Conservation (phyloP, 37 sponge, comb jelly and placozoan genomes). For the Cladorhizidae sp. region DNA sequence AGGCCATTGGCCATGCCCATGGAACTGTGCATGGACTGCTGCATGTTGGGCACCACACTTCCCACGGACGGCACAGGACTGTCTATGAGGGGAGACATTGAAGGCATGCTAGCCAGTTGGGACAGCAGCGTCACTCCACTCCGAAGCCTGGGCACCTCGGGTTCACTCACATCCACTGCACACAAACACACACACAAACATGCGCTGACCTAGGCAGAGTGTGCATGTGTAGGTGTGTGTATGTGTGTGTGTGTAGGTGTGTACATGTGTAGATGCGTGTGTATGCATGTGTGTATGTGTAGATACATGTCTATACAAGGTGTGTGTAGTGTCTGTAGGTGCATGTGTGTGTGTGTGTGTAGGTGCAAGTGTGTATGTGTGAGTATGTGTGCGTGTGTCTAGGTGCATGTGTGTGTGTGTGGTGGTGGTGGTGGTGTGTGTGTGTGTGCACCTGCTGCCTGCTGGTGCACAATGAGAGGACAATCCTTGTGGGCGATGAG, state of each 20-base stretch:
- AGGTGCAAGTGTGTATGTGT: slow-evolving; percentile 7
- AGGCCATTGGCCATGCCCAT: slow-evolving; percentile 32
- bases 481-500: slow-evolving; percentile 92
- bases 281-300: slow-evolving; percentile 2
- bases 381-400: slow-evolving; percentile 10
- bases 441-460: too few relatives aligned
- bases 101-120: slow-evolving; percentile 52
- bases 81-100: slow-evolving; percentile 58
- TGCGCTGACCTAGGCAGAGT: not conserved
- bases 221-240: not conserved
- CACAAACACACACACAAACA: too few relatives aligned
- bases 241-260: not conserved
- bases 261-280: not conserved
- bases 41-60: slow-evolving; percentile 59
- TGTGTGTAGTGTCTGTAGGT: slow-evolving; percentile 9
- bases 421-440: too few relatives aligned
- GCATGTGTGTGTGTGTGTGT: slow-evolving; percentile 29
- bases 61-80: slow-evolving; percentile 57
- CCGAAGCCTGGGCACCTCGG: not conserved
- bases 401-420: not conserved
- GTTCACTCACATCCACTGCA: not conserved
- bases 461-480: slow-evolving; percentile 70
- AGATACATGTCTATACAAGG: not conserved
- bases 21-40: not conserved
- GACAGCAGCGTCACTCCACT: slow-evolving; percentile 47